These are phyloP conservation scores for Triplophysa rosa DNA, from an alignment of 2,113 vertebrate species.

Conservation along the genomic window DNA sequence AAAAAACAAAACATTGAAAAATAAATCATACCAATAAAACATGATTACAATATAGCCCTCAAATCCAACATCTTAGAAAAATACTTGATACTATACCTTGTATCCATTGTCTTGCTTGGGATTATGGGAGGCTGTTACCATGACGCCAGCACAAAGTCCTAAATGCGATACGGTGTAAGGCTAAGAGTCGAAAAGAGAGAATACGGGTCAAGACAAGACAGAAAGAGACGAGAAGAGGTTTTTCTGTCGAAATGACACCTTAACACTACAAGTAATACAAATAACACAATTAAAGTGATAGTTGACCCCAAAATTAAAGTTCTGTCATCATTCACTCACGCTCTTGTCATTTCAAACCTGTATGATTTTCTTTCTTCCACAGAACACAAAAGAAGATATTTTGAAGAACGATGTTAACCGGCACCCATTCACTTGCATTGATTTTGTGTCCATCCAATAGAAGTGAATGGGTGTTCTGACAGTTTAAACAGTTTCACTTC, in stretches of 20 bases:
- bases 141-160: slow-evolving; percentile 91
- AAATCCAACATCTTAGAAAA: neutral
- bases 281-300: too few relatives aligned
- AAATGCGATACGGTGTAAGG: slow-evolving; percentile 89
- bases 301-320: too few relatives aligned
- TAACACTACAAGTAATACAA: too few relatives aligned
- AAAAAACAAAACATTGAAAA: slow-evolving; percentile 28
- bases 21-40: neutral
- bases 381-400: too few relatives aligned
- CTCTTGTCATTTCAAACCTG: too few relatives aligned
- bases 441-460: too few relatives aligned
- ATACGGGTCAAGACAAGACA: neutral
- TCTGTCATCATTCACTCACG: too few relatives aligned
- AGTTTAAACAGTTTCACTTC: neutral
- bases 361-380: too few relatives aligned
- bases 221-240: too few relatives aligned
- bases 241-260: too few relatives aligned
- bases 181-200: slow-evolving; percentile 66
- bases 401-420: too few relatives aligned
- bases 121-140: slow-evolving; percentile 97
- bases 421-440: too few relatives aligned
- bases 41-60: neutral
- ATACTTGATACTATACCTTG: slow-evolving; percentile 76
- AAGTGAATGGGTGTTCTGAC: neutral
- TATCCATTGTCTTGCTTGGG: slow-evolving; percentile 98